A percentile compares a stretch with the other conserved stretches of the same genome.
Conservation (phyloP, 2,113 vertebrate species). For the Mystacornis crossleyi region DNA sequence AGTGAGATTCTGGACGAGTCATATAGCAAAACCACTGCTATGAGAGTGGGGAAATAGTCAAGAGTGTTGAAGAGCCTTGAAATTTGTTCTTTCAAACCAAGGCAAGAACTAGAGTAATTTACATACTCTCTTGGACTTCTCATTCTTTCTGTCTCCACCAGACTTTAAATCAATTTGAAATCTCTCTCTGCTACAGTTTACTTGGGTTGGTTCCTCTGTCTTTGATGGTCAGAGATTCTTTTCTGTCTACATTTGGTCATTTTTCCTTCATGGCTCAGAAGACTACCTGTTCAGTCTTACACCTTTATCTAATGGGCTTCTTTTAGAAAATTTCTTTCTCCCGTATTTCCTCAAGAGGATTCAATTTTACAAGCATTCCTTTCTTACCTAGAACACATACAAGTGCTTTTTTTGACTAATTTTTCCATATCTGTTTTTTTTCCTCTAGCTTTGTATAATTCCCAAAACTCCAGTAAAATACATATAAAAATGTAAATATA, state of each 20-base stretch:
- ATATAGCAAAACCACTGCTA: not conserved
- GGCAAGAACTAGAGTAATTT: not conserved
- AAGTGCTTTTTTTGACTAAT: not conserved
- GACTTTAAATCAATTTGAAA: not conserved
- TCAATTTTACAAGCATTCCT: not conserved
- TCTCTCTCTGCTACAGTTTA: accelerated
- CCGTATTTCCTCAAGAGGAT: not conserved
- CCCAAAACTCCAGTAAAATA: not conserved
- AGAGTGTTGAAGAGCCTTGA: not conserved
- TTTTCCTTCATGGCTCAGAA: not conserved
- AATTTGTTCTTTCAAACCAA: not conserved
- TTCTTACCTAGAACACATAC: not conserved
- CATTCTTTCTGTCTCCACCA: not conserved
- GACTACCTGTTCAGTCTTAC: not conserved
- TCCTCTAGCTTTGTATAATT: not conserved
- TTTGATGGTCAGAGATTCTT: not conserved
- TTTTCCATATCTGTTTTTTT: not conserved
- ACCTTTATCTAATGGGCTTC: accelerated
- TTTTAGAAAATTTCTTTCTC: not conserved
- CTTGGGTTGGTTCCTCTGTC: not conserved
- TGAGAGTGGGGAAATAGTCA: not conserved
- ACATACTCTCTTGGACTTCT: not conserved
- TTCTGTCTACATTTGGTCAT: not conserved
- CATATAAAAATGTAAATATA: not conserved
- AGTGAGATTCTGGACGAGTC: not conserved